Base-by-base conservation (phyloP, 2,797 vertebrate species). In the Scarus forsteni region DNA sequence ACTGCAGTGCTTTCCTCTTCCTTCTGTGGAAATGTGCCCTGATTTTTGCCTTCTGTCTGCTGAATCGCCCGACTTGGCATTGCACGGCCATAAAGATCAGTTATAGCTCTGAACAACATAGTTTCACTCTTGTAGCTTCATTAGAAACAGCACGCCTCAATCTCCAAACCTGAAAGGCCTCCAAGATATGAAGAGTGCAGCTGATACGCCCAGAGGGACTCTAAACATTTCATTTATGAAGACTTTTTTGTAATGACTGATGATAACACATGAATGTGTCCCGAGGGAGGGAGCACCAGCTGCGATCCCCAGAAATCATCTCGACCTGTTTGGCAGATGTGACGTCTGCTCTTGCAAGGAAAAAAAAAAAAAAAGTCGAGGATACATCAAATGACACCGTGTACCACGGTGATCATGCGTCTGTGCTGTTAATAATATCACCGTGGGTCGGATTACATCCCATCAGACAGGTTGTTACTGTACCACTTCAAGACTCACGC, bases 321-420 rank as follows among this genome's bases (percentile, higher is more conserved):
- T 44, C 56, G 74, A 85, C 89, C 84, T 79, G 84, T 71, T 40
- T 81, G 79, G 75, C 89, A 88, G 83, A 90, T 88, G 87, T 79
- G 86, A 74, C 27, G 62, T 59, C 61, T 81, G 69, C 64, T 84
- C 70, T 73, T 77, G 70, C 69, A 87, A 73, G 51, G 64, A 83
- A 27, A 27, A 27, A 27, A 27, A 27, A 27, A 27, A 27, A 27
- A 27, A 27, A 54, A 75, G 60, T 34, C 0, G 50, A 60, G 62
- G 59, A 82, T 77, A 70, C 54, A 52, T 75, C 68, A 55, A 75
- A 84, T 36, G 63, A 71, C 60, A 39, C 34, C 5, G n/a, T 49
- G 64, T 58, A 73, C 63, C 53, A 66, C n/a, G 2, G 52, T 60
- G 71, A 89, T 85, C 39, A 80, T 83, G 72, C 60, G 27, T 62